Base-by-base conservation (phyloP, 2,797 vertebrate species). In the Calcarius lapponicus region DNA sequence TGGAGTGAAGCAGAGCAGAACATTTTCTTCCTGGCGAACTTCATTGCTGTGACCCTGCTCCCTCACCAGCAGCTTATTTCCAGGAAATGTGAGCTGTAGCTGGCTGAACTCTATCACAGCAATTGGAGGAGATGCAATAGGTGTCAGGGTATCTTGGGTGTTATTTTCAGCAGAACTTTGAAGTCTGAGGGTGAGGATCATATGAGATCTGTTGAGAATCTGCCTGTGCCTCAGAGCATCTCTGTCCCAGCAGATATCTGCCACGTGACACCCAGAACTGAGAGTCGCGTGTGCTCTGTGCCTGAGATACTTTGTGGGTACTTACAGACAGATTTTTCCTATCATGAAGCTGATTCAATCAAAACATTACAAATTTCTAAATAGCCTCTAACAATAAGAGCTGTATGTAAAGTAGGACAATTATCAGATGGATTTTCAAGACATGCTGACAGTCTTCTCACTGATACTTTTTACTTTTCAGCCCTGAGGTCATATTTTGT, bases 401-500 rank as follows among this genome's bases (percentile, higher is more conserved):
- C 60, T 70, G 6, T 58, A 85, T 82, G 78, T 61, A 82, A 95
- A 95, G 38, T 65, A 78, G 74, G 80, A 76, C 58, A 90, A 80
- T 75, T 90, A 84, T 91, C 62, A 83, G 83, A 60, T 22, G 45
- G 53, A 76, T 92, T 90, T 95, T 80, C 42, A 81, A 94, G 89
- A 66, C 45, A 40, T 60, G 14, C 48, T 81, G 56, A 64, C 58
- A 83, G 32, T 90, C 47, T 73, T 91, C 64, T 88, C n/a, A 22
- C 48, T 91, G 76, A 88, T 67, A 74, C 50, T 74, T 81, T 64
- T 90, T 86, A 17, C 42, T 82, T 62, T 88, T 86, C 28, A 70
- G 38, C 67, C 80, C 48, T 40, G 71, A 87, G 86, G 94, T 92
- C 56, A 58, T 90, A 93, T 95, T 95, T 95, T 95, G 88, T 80